Evolutionary conservation across 2,113 vertebrate species (phyloP).

Genomic region (Bos javanicus): DNA sequence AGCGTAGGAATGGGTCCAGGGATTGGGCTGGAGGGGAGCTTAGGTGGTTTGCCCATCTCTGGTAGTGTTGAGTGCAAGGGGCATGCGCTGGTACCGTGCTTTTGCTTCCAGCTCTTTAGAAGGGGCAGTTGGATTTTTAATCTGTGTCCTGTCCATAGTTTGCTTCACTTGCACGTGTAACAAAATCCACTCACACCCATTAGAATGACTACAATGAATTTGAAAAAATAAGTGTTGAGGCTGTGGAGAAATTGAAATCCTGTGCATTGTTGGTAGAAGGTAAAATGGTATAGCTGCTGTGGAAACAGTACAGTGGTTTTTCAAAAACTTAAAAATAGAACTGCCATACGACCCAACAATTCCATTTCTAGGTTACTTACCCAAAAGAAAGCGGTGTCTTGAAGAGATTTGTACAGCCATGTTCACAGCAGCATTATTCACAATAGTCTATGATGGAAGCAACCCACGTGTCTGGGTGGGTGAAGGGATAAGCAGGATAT

Average conservation of each 20-base stretch:
- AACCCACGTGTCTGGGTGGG: fast-evolving
- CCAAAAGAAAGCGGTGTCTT: not conserved
- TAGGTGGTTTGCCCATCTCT: not conserved
- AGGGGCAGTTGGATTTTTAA: not conserved
- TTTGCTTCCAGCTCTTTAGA: not conserved
- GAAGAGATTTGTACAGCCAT: not conserved
- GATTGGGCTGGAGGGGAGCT: not conserved
- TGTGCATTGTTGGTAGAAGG: not conserved
- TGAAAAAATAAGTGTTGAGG: not conserved
- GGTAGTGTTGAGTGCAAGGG: not conserved
- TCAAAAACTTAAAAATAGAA: not conserved
- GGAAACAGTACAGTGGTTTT: no score
- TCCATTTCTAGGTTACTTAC: not conserved
- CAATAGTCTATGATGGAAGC: not conserved
- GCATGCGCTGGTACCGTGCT: not conserved
- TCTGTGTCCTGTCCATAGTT: not conserved
- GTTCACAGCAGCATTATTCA: not conserved
- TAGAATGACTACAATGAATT: not conserved
- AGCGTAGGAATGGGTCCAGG: not conserved
- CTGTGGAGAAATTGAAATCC: not conserved
- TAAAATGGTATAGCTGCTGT: no score
- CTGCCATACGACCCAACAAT: fast-evolving
- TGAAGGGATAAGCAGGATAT: not conserved
- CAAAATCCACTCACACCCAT: not conserved
- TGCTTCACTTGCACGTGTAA: not conserved